Base-by-base conservation (phyloP, 1,140 invertebrate species). In the Neuroterus valhalla region DNA sequence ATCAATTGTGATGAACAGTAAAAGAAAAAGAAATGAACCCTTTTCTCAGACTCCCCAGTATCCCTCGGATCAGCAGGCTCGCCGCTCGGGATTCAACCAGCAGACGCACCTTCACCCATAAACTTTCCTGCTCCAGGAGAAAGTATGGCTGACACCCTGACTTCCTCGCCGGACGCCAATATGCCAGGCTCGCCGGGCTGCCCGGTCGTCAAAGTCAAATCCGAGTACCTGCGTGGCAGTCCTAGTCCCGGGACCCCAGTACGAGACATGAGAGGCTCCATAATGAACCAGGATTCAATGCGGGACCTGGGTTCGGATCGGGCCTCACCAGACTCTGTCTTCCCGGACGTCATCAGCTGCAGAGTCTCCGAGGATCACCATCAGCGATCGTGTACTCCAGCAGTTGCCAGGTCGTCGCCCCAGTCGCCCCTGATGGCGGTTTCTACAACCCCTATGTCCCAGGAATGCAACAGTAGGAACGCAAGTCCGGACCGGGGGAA, bases 111-210 rank as follows among this genome's bases (percentile, higher is more conserved):
- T 82, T 89, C 89, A 88, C 89, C 89, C 77, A 86, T 90, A 87
- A 90, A 89, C 84, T 90, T 90, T 89, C 86, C 88, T 88, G 86
- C 88, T 86, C 85, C 92, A 95, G 94, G 94, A 90, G 96, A 96
- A 92, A 96, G 95, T 88, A 94, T 96, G 90, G 95, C 95, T 85
- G 96, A 97, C 90, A 96, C 96, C 84, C 96, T 95, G 90, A 96
- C 95, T 84, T 96, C 95, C 83, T 96, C 95, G 84, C 95, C 95
- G 85, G 95, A 96, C 89, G 93, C 95, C 75, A 92, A 94, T 86
- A 94, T 94, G 88, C 94, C 94, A 84, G 88, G 92, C 85, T 95
- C 94, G 82, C 94, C 94, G 87, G 89, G 87, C 84, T 89, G 89
- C 81, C 87, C 89, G 62, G 81, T 88, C 80, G 82, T 90, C 82